Base-by-base conservation (phyloP, 2,113 vertebrate genomes). In the Cacatua alba region DNA sequence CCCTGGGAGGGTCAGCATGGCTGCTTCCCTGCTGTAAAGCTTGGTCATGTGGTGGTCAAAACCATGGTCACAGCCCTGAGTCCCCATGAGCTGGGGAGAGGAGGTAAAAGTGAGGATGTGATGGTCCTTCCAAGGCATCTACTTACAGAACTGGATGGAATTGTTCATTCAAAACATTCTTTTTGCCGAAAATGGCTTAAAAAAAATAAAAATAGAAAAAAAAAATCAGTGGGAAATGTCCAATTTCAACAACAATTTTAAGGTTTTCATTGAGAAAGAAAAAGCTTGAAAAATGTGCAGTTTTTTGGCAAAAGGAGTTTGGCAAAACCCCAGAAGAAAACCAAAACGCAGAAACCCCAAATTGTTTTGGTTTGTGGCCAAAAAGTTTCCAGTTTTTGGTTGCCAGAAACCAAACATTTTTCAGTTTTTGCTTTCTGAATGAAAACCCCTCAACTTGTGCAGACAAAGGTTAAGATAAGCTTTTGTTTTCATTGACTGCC, bases 201-300 rank as follows among this genome's bases (percentile, higher is more conserved):
- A 10, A 25, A 51, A 89, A 78, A 75, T 15, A 64, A 59, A 85
- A 59, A 70, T 20, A 28, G 35, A 29, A 28, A 11, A 39, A 39
- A 82, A 43, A 71, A 55, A 33, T 86, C 81, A 26, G 59, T 80
- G 84, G 89, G 89, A 90, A 94, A 95, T 24, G 91, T 97, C 95
- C 94, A 95, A 87, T 96, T 96, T 96, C 95, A 95, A 85, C 89
- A 97, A 90, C 62, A 95, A 91, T 91, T 91, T 94, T 51, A 49
- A 90, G 63, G 87, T 90, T 95, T 96, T 96, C 95, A 87, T 93
- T 95, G 95, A 95, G 81, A 92, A 95, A 90, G 91, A 87, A 96
- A 94, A 96, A 82, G 63, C 84, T 95, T 95, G 89, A 95, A 92
- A 96, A 96, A 95, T 88, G 87, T 94, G 60, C 52, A 89, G 24